A percentile compares a stretch with the other conserved stretches of the same genome.
Conservation (phyloP, 2,113 vertebrate species). For the Mustela nigripes region DNA sequence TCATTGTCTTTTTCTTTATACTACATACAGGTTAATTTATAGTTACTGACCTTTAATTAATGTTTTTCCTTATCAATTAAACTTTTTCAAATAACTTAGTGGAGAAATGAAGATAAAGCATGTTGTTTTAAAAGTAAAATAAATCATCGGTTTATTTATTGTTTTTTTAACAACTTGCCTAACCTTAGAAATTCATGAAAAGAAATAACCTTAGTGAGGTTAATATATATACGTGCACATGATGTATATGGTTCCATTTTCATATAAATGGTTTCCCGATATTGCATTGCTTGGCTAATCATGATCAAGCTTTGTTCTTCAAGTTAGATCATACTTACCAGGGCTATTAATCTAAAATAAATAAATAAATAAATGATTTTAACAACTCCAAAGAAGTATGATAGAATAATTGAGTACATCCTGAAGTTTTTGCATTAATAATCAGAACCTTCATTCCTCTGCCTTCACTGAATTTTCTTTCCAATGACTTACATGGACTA, state of each 20-base stretch:
- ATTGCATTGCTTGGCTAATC: neutral
- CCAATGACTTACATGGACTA: slow-evolving; percentile 9
- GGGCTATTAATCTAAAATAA: neutral
- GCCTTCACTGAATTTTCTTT: neutral
- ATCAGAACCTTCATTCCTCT: neutral
- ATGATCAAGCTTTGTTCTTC: neutral
- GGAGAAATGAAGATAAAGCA: neutral
- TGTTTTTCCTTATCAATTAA: neutral
- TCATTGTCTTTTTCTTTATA: neutral
- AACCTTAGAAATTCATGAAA: neutral
- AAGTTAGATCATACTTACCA: neutral
- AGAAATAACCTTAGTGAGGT: neutral
- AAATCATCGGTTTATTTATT: neutral
- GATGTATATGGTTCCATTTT: neutral
- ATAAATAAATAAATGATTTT: neutral
- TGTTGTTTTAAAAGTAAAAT: neutral
- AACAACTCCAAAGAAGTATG: neutral
- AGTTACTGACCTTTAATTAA: neutral
- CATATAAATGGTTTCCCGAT: neutral
- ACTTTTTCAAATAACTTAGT: neutral
- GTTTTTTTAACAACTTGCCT: neutral
- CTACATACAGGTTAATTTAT: neutral
- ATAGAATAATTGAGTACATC: neutral
- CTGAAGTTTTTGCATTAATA: slow-evolving; percentile 1
- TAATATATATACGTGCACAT: neutral